Conservation (phyloP, 2,797 vertebrate species). For the Premnoplex brunnescens region DNA sequence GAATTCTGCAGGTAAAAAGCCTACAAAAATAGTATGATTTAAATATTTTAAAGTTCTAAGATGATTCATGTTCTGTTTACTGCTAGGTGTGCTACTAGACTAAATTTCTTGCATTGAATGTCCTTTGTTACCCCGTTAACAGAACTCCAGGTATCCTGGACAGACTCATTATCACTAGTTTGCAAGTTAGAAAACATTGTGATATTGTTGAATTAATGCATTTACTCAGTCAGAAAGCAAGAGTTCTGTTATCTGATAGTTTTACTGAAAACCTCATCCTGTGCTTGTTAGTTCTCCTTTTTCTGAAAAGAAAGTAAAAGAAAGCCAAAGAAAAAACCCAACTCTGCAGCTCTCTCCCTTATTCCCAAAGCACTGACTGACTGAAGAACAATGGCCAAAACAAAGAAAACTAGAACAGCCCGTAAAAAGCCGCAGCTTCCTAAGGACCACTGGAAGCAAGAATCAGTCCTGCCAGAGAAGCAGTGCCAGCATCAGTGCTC, state of each 20-base stretch:
- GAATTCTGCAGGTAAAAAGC: not conserved
- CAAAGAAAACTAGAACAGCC: not conserved
- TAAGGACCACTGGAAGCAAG: not conserved
- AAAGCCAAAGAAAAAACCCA: not conserved
- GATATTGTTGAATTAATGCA: not conserved
- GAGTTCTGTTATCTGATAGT: not conserved
- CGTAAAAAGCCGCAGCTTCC: not conserved
- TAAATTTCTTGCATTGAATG: not conserved
- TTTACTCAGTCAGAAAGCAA: not conserved
- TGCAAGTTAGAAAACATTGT: not conserved
- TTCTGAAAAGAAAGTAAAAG: not conserved
- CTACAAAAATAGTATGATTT: not conserved
- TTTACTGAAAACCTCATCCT: not conserved
- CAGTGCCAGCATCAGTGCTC: not conserved
- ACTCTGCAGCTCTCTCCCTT: fast-evolving
- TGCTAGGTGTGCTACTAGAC: not conserved
- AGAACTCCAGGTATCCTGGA: not conserved
- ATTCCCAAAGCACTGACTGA: not conserved
- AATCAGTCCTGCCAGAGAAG: not conserved
- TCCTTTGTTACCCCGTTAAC: not conserved
- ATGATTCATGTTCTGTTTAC: not conserved
- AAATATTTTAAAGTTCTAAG: not conserved
- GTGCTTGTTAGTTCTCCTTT: not conserved
- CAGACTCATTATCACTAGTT: not conserved
- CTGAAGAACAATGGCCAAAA: not conserved